phyloP scores from a whole-genome alignment of 2,797 vertebrate species.

The Varecia variegata region DNA sequence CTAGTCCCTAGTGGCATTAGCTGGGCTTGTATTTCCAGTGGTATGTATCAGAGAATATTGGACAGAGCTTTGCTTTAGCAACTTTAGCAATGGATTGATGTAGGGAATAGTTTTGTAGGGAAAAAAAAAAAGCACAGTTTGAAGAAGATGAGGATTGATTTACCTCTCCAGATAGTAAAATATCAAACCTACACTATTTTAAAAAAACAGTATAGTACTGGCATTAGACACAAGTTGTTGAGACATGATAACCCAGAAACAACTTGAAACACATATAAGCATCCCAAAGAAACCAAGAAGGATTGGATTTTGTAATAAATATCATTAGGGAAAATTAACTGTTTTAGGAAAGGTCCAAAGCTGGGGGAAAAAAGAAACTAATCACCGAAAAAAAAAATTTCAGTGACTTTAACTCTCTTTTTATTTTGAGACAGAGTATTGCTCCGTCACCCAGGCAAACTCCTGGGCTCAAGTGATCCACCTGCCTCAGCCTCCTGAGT shows the following conservation, averaged over 20 bases:
- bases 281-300: background rate
- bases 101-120: background rate
- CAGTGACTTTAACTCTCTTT: background rate
- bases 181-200: background rate
- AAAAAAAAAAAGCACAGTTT: background rate
- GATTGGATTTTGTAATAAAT: background rate
- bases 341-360: background rate
- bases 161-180: background rate
- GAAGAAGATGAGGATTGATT: background rate
- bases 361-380: background rate
- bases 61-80: background rate
- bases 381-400: background rate
- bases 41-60: background rate
- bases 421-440: no score
- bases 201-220: background rate
- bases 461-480: no score
- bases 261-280: background rate
- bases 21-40: background rate
- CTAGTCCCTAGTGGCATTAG: background rate
- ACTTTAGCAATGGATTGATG: background rate
- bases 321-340: background rate
- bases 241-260: background rate
- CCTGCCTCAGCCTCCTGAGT: no score
- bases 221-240: background rate
- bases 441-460: no score